Evolutionary conservation across 2,113 vertebrate genomes (phyloP).

Genomic region (Meriones unguiculatus): DNA sequence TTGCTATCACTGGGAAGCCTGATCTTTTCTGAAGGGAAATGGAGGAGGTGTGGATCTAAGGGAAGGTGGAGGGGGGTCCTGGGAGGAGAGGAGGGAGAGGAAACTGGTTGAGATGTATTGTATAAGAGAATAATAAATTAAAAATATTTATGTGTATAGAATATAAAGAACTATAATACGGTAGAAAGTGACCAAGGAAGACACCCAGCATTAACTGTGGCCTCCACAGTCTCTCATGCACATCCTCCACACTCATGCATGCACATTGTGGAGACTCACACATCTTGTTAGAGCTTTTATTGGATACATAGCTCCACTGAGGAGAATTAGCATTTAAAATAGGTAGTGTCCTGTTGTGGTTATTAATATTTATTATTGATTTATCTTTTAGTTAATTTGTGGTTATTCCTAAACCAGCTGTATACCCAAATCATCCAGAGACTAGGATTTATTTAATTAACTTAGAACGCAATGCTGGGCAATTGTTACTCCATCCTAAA

Average conservation of each 20-base stretch:
- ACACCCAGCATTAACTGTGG: neutral
- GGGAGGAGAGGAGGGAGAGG: neutral
- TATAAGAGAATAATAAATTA: neutral
- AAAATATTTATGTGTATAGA: neutral
- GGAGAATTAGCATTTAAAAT: neutral
- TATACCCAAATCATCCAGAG: no score
- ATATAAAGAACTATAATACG: neutral
- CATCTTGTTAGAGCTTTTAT: neutral
- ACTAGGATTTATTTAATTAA: no score
- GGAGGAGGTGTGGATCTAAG: neutral
- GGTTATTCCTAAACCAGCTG: no score
- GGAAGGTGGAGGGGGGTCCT: neutral
- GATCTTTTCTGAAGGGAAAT: neutral
- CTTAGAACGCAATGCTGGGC: no score
- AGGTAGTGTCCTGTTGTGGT: neutral
- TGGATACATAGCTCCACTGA: neutral
- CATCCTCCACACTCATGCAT: neutral
- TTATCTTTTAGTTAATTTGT: no score
- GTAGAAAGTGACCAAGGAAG: neutral
- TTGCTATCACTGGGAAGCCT: neutral
- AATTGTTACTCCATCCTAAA: no score
- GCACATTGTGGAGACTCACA: neutral
- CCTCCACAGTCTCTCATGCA: neutral
- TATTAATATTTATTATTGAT: no score
- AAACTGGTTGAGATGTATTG: neutral